phyloP scores from a whole-genome alignment of 2,888 invertebrate species.

The Drosophila acutilabella region DNA sequence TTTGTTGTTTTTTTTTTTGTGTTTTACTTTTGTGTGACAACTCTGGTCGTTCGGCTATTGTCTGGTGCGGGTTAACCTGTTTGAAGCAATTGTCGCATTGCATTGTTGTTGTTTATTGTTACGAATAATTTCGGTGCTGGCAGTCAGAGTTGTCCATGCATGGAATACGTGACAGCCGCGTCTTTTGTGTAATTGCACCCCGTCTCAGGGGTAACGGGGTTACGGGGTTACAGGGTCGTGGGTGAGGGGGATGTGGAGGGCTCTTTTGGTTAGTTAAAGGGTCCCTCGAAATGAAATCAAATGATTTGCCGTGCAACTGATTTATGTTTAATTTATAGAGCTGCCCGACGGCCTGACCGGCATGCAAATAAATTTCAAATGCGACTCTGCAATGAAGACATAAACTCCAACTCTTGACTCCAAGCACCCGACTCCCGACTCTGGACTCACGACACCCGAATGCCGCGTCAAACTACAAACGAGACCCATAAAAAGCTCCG shows the following conservation, averaged over 20 bases:
- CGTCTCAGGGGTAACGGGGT: neutral
- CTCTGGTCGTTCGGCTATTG: neutral
- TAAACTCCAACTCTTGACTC: slow-evolving; percentile 52
- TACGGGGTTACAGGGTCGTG: no score
- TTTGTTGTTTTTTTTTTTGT: slow-evolving; percentile 15
- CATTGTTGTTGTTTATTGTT: slow-evolving; percentile 57
- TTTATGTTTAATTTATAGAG: slow-evolving; percentile 79
- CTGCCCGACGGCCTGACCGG: slow-evolving; percentile 70
- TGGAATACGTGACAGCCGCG: slow-evolving; percentile 62
- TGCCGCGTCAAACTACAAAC: slow-evolving; percentile 58
- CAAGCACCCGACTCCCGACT: neutral
- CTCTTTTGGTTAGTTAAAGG: slow-evolving; percentile 23
- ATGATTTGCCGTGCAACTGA: slow-evolving; percentile 76
- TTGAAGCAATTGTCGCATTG: slow-evolving; percentile 53
- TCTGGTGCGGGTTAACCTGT: neutral
- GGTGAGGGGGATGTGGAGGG: neutral
- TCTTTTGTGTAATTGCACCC: slow-evolving; percentile 53
- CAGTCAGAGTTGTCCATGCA: slow-evolving; percentile 55
- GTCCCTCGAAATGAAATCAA: slow-evolving; percentile 71
- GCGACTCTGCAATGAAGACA: slow-evolving; percentile 68
- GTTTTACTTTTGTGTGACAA: neutral
- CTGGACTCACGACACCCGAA: slow-evolving; percentile 1
- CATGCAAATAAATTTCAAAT: slow-evolving; percentile 74
- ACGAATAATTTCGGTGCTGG: slow-evolving; percentile 46
- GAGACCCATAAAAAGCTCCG: slow-evolving; percentile 44